phyloP scores from a whole-genome alignment of 2,113 vertebrate species.

The Elephantulus edwardii region DNA sequence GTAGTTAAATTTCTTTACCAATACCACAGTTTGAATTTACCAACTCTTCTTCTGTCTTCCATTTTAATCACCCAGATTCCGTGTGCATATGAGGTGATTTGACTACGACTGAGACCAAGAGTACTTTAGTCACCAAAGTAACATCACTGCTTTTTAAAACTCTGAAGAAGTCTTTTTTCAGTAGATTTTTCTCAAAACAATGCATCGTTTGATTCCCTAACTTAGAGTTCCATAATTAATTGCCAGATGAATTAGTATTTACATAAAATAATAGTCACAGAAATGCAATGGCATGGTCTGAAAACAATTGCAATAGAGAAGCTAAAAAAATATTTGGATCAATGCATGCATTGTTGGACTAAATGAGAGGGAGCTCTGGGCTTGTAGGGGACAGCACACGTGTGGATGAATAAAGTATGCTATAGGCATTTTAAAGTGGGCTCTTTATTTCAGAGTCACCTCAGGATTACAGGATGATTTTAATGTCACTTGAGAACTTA shows the following conservation, averaged over 20 bases:
- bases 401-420: slow-evolving; percentile 48
- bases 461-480: slow-evolving; percentile 69
- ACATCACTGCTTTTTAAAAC: background rate
- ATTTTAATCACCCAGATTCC: background rate
- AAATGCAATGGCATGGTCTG: background rate
- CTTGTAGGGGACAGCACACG: background rate
- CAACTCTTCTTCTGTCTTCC: background rate
- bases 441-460: slow-evolving; percentile 68
- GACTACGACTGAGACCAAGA: background rate
- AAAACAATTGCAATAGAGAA: slow-evolving; percentile 46
- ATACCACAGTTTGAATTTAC: background rate
- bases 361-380: background rate
- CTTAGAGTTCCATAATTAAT: background rate
- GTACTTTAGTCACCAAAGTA: background rate
- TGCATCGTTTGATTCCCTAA: background rate
- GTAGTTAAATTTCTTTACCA: background rate
- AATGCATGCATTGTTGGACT: slow-evolving; percentile 63
- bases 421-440: slow-evolving; percentile 39
- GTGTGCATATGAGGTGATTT: background rate
- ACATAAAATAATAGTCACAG: background rate
- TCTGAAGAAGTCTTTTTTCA: background rate
- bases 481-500: slow-evolving; percentile 74
- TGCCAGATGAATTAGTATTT: background rate
- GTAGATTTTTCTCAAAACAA: background rate
- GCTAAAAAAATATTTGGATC: slow-evolving; percentile 59